A percentile compares a stretch with the other conserved stretches of the same genome.
These are phyloP conservation scores for Sorex maritimensis DNA, from an alignment of 2,797 vertebrate genomes.

Conservation along the genomic window DNA sequence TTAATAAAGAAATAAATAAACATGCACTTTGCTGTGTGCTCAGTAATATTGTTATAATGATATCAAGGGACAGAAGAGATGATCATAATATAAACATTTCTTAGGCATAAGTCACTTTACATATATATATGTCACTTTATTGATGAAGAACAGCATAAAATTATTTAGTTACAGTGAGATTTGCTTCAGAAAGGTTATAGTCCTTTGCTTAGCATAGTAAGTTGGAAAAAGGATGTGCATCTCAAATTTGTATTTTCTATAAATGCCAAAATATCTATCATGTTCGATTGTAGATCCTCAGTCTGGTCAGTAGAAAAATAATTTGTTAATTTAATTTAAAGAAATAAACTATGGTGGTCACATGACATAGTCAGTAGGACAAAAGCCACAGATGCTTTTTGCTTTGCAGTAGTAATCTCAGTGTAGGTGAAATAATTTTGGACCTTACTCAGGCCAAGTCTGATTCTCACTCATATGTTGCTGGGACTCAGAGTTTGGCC, in stretches of 20 bases:
- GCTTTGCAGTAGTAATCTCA: background rate
- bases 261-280: slow-evolving; percentile 17
- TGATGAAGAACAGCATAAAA: slow-evolving; percentile 40
- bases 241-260: slow-evolving; percentile 23
- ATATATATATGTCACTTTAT: background rate
- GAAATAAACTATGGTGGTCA: background rate
- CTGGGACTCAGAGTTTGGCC: no score
- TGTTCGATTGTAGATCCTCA: background rate
- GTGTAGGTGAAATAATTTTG: background rate
- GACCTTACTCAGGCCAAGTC: no score
- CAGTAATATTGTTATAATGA: slow-evolving; percentile 8
- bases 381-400: slow-evolving; percentile 29
- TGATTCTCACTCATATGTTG: no score
- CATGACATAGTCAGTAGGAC: background rate
- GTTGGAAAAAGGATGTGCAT: background rate
- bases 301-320: background rate
- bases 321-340: slow-evolving; percentile 56
- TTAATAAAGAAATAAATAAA: background rate
- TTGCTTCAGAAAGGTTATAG: background rate
- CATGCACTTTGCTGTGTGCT: background rate
- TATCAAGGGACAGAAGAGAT: background rate
- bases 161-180: slow-evolving; percentile 25
- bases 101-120: slow-evolving; percentile 23
- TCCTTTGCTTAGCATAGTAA: slow-evolving; percentile 40
- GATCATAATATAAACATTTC: background rate